Conservation (phyloP, 2,113 vertebrate species). For the Callorhinus ursinus region DNA sequence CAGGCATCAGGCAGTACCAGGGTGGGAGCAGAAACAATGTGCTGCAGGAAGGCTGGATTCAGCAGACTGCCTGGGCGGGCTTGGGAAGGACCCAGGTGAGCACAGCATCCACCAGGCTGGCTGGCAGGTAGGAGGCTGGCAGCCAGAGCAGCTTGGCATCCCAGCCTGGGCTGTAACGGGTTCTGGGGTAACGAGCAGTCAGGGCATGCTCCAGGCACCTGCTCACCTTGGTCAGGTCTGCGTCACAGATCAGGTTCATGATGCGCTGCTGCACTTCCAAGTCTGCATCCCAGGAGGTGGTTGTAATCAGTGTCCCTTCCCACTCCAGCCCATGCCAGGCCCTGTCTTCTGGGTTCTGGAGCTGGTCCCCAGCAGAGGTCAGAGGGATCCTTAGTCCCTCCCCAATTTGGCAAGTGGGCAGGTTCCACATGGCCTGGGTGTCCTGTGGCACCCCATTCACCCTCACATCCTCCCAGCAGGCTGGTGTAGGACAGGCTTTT, state of each 20-base stretch:
- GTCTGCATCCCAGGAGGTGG: constrained; percentile 82
- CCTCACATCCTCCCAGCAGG: background rate
- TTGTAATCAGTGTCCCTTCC: background rate
- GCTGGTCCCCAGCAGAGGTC: background rate
- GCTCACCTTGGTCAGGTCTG: constrained; percentile 93
- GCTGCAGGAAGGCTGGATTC: background rate
- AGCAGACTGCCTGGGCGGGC: constrained; percentile 81
- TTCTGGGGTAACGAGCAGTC: constrained; percentile 89
- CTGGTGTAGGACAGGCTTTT: background rate
- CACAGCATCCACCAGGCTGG: constrained; percentile 89
- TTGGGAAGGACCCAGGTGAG: constrained; percentile 91
- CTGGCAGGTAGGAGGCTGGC: constrained; percentile 94
- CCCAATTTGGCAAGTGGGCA: background rate
- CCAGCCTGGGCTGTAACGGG: constrained; percentile 96
- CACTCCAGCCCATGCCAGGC: background rate
- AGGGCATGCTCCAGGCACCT: constrained; percentile 94
- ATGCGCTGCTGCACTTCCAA: constrained; percentile 89
- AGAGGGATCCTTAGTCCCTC: background rate
- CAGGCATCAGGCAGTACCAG: background rate
- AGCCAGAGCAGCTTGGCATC: constrained; percentile 97
- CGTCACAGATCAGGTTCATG: constrained; percentile 91
- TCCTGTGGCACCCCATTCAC: background rate
- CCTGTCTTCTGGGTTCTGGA: background rate
- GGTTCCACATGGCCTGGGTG: background rate
- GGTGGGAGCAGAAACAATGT: background rate